These are phyloP conservation scores for Malurus alboscapulatus DNA, from an alignment of 2,113 vertebrate genomes.

Conservation along the genomic window DNA sequence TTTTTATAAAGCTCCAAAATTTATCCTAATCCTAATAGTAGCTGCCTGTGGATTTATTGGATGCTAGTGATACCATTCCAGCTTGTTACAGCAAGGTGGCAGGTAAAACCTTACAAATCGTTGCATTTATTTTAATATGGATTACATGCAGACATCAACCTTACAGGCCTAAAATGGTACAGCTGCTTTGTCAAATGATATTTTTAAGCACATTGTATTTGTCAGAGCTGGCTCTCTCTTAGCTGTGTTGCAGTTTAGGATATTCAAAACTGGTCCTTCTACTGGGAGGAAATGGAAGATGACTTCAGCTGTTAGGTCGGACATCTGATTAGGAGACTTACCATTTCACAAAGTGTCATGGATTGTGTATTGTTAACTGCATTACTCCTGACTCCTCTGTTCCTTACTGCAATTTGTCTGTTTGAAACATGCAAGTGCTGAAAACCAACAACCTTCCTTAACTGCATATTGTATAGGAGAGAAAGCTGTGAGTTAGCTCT, in stretches of 20 bases:
- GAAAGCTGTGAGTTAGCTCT: background rate
- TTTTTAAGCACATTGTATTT: rapidly evolving
- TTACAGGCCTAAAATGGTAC: background rate
- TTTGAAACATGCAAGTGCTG: background rate
- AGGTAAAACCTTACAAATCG: background rate
- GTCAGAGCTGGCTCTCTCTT: background rate
- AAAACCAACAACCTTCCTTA: background rate
- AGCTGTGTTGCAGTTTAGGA: background rate
- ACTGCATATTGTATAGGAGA: background rate
- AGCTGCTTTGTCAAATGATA: background rate
- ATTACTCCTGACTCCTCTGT: background rate
- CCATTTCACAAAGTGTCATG: background rate
- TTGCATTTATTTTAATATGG: background rate
- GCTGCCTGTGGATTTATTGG: background rate
- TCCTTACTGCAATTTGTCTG: background rate
- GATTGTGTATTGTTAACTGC: background rate
- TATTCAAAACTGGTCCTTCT: background rate
- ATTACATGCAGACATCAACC: background rate
- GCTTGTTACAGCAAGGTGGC: background rate
- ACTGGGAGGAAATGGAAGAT: background rate
- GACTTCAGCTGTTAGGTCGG: background rate
- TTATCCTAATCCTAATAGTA: background rate
- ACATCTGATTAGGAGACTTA: background rate
- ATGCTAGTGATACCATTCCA: background rate
- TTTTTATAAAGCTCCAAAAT: background rate